Conservation (phyloP, 2,113 vertebrate genomes). For the Bubo bubo region DNA sequence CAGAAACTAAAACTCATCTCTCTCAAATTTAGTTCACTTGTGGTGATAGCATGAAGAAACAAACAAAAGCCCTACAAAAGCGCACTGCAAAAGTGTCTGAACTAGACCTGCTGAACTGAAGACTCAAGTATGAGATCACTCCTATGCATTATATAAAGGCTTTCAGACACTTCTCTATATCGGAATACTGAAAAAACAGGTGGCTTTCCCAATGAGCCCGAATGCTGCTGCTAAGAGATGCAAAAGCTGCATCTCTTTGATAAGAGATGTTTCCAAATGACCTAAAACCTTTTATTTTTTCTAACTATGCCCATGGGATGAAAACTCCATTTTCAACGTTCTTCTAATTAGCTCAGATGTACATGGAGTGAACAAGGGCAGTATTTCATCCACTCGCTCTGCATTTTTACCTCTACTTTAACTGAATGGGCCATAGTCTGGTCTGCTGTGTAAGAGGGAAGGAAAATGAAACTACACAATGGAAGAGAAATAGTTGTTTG, state of each 20-base stretch:
- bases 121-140: not conserved
- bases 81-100: not conserved
- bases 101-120: not conserved
- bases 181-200: not conserved
- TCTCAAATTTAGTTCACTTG: not conserved
- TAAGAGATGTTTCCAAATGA: constrained; percentile 1
- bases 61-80: not conserved
- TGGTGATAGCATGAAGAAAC: not conserved
- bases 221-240: not conserved
- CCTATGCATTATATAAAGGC: not conserved
- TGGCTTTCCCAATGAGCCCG: not conserved
- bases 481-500: not conserved
- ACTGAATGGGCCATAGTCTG: not conserved
- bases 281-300: not conserved
- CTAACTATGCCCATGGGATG: not conserved
- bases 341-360: not conserved
- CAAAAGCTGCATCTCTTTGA: not conserved
- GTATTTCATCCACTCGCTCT: not conserved
- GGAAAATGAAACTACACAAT: not conserved
- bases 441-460: not conserved
- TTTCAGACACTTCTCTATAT: not conserved
- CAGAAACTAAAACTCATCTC: not conserved
- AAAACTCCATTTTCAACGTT: constrained; percentile 9
- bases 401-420: not conserved
- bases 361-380: not conserved